Conservation (phyloP, 1,140 invertebrate species). For the Scaptomyza montana region DNA sequence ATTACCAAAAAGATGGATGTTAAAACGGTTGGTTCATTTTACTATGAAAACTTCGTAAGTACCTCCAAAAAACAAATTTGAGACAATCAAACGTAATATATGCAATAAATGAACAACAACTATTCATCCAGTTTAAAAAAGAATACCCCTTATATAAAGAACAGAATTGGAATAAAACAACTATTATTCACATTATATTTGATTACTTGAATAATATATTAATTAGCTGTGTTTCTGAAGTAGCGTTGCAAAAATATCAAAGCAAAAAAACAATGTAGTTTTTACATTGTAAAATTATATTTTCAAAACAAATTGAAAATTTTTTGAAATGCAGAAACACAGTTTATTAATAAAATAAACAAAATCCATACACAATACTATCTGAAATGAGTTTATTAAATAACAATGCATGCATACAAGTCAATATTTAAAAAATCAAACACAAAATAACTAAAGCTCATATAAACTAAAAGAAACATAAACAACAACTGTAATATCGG, state of each 20-base stretch:
- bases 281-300: no score
- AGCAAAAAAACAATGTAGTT: no score
- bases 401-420: constrained; percentile 26
- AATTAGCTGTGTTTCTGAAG: constrained; percentile 7
- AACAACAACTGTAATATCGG: not conserved
- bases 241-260: not conserved
- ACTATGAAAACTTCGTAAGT: constrained; percentile 97
- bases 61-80: constrained; percentile 76
- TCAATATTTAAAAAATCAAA: constrained; percentile 11
- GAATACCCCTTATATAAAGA: constrained; percentile 13
- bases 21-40: constrained; percentile 96
- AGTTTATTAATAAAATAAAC: constrained; percentile 1
- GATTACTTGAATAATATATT: constrained; percentile 4
- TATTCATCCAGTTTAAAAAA: constrained; percentile 27
- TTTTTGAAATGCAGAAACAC: not conserved
- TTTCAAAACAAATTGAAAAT: not conserved
- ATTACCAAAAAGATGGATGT: constrained; percentile 90
- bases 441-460: constrained; percentile 17
- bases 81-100: constrained; percentile 23
- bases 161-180: not conserved
- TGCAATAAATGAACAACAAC: constrained; percentile 25
- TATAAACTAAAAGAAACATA: constrained; percentile 6
- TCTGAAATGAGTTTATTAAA: not conserved
- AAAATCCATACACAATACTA: no score
- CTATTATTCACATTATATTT: constrained; percentile 6